Base-by-base conservation (phyloP, 2,888 invertebrate genomes). In the Euproctis similis region DNA sequence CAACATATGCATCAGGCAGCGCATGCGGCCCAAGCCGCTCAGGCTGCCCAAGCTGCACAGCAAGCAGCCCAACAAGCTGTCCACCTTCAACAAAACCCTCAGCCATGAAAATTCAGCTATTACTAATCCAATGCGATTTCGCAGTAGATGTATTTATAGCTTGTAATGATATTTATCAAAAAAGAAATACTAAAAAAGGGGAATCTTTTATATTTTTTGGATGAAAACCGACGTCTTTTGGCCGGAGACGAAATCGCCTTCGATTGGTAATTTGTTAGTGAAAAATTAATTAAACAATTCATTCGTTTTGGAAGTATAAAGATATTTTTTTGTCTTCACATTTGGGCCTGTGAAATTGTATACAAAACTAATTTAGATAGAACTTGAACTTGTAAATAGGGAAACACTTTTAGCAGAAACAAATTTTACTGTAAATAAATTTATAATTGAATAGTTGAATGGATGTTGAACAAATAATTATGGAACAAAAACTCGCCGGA, bases 61-160 rank as follows among this genome's bases (percentile, higher is more conserved):
- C 80, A 81, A 42, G 82, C 84, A 2, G 80, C 81, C 1, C 84
- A 84, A 31, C 81, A 82, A 62, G 87, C 87, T 50, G 86, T 87
- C 48, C 76, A 84, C 53, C 70, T 84, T 31, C 78, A 88, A 63
- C 70, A 86, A 53, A 85, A 84, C 54, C 81, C 85, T 54, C 89
- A 89, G 62, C 87, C 92, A 89, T 92, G 92, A 92, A 91, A 90
- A 81, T 91, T 91, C 84, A 90, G 87, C 86, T 91, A 90, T 87
- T 91, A 91, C 91, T 92, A 90, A 91, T 81, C 80, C 68, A 78
- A 84, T 50, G 76, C 78, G 77, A 80, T 84, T 81, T 80, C 76
- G 37, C 43, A 48, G 49, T 45, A 57, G 52, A 47, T 47, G 49
- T 57, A 60, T 49, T 42, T 49, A n/a, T 55, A 53, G 51, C 46